phyloP scores from a whole-genome alignment of 1,140 invertebrate species.

The Macrostomum lignano region DNA sequence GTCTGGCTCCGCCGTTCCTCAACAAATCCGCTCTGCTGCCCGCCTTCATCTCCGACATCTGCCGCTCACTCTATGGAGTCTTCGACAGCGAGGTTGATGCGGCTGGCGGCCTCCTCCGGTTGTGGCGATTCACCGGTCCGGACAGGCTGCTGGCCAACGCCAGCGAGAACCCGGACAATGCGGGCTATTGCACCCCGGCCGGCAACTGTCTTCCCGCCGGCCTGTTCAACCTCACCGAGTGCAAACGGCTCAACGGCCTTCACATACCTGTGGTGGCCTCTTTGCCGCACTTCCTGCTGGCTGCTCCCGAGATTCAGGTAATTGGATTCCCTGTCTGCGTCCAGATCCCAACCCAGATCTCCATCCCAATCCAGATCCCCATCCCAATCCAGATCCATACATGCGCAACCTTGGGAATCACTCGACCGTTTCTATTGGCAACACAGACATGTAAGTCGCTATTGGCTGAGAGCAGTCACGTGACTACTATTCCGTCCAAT shows the following conservation, averaged over 20 bases:
- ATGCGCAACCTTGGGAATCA: not conserved
- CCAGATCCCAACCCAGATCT: too few species aligned
- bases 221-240: constrained; percentile 12
- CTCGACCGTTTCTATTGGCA: too few species aligned
- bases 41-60: constrained; percentile 14
- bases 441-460: too few species aligned
- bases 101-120: too few species aligned
- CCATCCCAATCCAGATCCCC: too few species aligned
- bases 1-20: constrained; percentile 13
- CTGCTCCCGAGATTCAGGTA: constrained; percentile 9
- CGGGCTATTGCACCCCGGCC: constrained; percentile 12
- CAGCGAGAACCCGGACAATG: constrained; percentile 12
- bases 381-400: too few species aligned
- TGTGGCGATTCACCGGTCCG: too few species aligned
- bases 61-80: constrained; percentile 10
- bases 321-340: too few species aligned
- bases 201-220: constrained; percentile 12
- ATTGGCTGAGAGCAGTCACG: too few species aligned
- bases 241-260: constrained; percentile 9
- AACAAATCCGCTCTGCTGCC: constrained; percentile 10
- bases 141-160: constrained; percentile 10
- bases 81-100: too few species aligned
- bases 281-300: constrained; percentile 11
- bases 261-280: constrained; percentile 11
- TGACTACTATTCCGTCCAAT: too few species aligned